phyloP scores from a whole-genome alignment of 2,888 invertebrate species.

The Hydraecia micacea region DNA sequence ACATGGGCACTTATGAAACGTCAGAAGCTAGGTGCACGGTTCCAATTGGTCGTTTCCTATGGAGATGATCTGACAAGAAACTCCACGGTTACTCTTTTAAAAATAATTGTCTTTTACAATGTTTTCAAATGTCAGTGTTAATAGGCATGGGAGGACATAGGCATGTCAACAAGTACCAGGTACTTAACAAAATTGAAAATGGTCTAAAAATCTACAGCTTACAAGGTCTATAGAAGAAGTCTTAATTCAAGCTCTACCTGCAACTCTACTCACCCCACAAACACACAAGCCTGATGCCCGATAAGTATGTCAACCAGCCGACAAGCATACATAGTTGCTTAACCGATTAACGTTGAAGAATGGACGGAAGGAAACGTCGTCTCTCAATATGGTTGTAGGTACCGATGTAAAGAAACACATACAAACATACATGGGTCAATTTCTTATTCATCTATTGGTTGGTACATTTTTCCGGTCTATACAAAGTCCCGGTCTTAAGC shows the following conservation, averaged over 20 bases:
- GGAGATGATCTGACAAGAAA: too few species aligned
- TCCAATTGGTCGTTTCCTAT: too few species aligned
- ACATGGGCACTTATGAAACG: too few species aligned
- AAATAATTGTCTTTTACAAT: too few species aligned
- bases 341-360: constrained; percentile 38
- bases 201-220: too few species aligned
- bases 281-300: not conserved
- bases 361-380: constrained; percentile 46
- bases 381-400: constrained; percentile 19
- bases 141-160: too few species aligned
- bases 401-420: constrained; percentile 13
- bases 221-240: not conserved
- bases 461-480: constrained; percentile 3
- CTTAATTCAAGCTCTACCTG: not conserved
- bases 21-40: too few species aligned
- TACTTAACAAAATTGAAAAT: too few species aligned
- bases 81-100: too few species aligned
- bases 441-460: constrained; percentile 27
- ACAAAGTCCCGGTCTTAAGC: constrained; percentile 2
- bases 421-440: constrained; percentile 10
- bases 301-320: not conserved
- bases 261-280: not conserved
- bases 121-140: too few species aligned
- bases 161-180: too few species aligned
- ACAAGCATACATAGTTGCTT: constrained; percentile 30